A percentile compares a stretch with the other conserved stretches of the same genome.
These are phyloP conservation scores for Sitophilus oryzae DNA, from an alignment of 1,140 invertebrate genomes.

Conservation along the genomic window DNA sequence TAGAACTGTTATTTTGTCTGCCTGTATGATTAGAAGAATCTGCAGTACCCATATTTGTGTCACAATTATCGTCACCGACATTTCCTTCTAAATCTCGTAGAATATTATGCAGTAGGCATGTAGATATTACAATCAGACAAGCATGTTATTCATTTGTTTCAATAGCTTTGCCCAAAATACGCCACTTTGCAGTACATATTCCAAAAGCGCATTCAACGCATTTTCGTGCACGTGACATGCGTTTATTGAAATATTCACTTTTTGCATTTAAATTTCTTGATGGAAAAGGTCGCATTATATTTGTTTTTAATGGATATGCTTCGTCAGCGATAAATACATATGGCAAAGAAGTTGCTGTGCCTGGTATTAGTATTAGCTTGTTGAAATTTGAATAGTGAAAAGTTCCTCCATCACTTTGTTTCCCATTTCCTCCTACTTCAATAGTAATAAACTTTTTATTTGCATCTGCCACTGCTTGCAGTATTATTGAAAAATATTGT, in stretches of 20 bases:
- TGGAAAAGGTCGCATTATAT: constrained; percentile 6
- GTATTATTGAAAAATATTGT: constrained; percentile 1
- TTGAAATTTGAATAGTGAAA: neutral
- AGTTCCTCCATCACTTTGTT: constrained; percentile 2
- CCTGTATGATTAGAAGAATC: neutral
- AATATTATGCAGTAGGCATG: neutral
- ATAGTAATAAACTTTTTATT: constrained; percentile 1
- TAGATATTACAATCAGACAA: constrained; percentile 1
- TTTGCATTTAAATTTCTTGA: neutral
- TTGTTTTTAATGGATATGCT: constrained; percentile 1
- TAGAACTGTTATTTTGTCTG: neutral
- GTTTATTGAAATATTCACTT: constrained; percentile 3
- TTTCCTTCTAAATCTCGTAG: neutral
- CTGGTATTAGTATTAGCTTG: neutral
- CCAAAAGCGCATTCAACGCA: too few species aligned
- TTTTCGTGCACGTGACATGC: neutral
- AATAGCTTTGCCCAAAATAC: too few species aligned
- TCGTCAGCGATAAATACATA: constrained; percentile 9
- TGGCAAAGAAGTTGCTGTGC: neutral
- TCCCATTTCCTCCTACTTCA: constrained; percentile 6
- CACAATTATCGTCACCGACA: neutral
- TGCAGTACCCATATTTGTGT: neutral
- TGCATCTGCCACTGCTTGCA: constrained; percentile 1
- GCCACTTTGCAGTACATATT: too few species aligned
- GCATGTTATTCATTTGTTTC: neutral